Evolutionary conservation across 2,888 invertebrate genomes (phyloP).

Genomic region (Agonopterix alstromeriana): DNA sequence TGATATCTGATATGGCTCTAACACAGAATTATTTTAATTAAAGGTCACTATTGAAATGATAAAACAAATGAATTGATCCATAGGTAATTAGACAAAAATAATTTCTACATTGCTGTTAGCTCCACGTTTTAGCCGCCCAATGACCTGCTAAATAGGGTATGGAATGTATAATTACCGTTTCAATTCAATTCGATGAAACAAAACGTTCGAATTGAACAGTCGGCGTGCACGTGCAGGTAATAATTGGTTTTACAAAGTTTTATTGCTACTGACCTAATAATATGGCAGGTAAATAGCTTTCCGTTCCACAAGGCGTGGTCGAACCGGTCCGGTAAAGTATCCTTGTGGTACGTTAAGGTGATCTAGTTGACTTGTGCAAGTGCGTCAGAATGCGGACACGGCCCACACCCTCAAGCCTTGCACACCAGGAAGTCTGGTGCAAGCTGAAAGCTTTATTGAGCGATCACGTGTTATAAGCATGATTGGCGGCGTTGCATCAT

Average conservation of each 20-base stretch:
- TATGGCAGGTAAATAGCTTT: conserved; percentile 13
- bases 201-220: too few species aligned
- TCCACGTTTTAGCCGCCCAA: too few species aligned
- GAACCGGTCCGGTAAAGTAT: conserved; percentile 56
- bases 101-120: too few species aligned
- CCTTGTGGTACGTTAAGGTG: conserved; percentile 64
- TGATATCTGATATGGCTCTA: too few species aligned
- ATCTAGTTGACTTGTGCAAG: conserved; percentile 53
- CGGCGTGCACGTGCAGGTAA: background rate
- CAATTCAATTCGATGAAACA: too few species aligned
- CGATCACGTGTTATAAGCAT: background rate
- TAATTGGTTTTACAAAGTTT: background rate
- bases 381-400: conserved; percentile 66
- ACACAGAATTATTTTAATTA: too few species aligned
- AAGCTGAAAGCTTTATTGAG: conserved; percentile 23
- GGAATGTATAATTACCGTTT: too few species aligned
- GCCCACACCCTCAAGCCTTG: conserved; percentile 49
- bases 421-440: conserved; percentile 46
- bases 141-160: too few species aligned
- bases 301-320: conserved; percentile 48
- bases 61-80: too few species aligned
- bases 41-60: too few species aligned
- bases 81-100: too few species aligned
- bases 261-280: conserved; percentile 33
- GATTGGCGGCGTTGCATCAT: background rate